A percentile compares a stretch with the other conserved stretches of the same genome.
Evolutionary conservation across 2,113 vertebrate genomes (phyloP).

Genomic region (Nasalis larvatus): DNA sequence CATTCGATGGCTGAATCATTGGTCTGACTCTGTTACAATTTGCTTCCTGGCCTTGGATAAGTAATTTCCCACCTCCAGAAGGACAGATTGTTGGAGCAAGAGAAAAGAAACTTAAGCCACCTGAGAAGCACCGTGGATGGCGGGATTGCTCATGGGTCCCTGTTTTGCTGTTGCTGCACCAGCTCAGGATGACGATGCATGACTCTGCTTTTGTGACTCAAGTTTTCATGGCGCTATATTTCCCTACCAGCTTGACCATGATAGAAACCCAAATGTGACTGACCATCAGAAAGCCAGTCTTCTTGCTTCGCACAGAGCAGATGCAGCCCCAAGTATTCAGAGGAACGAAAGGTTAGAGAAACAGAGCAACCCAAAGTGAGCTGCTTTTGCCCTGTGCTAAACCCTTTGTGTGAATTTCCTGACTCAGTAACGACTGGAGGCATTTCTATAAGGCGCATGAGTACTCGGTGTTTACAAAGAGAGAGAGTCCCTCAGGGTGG

Average conservation of each 20-base stretch:
- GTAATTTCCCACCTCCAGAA: background rate
- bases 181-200: background rate
- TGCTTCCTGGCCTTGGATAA: no score
- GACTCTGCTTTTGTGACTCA: background rate
- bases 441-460: accelerated
- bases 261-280: background rate
- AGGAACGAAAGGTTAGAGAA: background rate
- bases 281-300: background rate
- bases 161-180: background rate
- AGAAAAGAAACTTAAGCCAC: background rate
- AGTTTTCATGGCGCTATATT: background rate
- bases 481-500: background rate
- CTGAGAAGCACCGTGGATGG: accelerated
- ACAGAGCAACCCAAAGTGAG: no score
- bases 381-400: background rate
- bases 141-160: background rate
- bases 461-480: no score
- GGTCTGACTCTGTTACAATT: background rate
- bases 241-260: background rate
- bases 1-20: accelerated
- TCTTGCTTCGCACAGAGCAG: background rate
- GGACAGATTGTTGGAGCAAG: accelerated
- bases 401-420: background rate
- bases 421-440: background rate
- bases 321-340: background rate